phyloP scores from a whole-genome alignment of 2,113 vertebrate genomes.

The Saguinus midas region DNA sequence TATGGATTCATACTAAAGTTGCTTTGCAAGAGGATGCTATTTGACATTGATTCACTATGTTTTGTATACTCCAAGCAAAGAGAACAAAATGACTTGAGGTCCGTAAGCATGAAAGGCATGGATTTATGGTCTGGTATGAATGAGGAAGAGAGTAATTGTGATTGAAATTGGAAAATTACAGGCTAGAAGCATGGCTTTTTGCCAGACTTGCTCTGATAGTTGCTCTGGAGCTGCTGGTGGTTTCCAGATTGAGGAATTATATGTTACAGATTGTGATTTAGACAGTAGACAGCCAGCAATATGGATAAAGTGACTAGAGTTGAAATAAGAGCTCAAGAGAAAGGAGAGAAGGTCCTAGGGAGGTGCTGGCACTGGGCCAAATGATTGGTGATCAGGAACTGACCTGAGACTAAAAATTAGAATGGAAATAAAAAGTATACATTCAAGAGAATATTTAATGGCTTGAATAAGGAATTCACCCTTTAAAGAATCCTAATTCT shows the following conservation, averaged over 20 bases:
- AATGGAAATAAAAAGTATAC: not conserved
- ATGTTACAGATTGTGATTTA: not conserved
- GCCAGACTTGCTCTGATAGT: not conserved
- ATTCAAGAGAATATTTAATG: not conserved
- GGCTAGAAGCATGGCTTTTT: not conserved
- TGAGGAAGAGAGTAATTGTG: not conserved
- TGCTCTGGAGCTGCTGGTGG: not conserved
- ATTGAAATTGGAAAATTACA: not conserved
- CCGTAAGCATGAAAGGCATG: not conserved
- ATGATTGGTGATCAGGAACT: not conserved
- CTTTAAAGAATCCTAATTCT: not conserved
- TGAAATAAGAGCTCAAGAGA: not conserved
- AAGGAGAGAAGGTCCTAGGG: not conserved
- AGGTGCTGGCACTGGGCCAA: not conserved
- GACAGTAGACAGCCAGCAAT: not conserved
- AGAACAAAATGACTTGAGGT: not conserved
- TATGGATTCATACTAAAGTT: not conserved
- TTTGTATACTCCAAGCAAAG: not conserved
- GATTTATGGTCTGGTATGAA: not conserved
- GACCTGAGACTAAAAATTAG: not conserved
- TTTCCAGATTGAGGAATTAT: not conserved
- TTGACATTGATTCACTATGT: not conserved
- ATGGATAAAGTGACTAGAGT: not conserved
- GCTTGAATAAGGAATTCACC: not conserved
- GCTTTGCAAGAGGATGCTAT: not conserved